Evolutionary conservation across 2,113 vertebrate genomes (phyloP).

Genomic region (Thalassoma bifasciatum): DNA sequence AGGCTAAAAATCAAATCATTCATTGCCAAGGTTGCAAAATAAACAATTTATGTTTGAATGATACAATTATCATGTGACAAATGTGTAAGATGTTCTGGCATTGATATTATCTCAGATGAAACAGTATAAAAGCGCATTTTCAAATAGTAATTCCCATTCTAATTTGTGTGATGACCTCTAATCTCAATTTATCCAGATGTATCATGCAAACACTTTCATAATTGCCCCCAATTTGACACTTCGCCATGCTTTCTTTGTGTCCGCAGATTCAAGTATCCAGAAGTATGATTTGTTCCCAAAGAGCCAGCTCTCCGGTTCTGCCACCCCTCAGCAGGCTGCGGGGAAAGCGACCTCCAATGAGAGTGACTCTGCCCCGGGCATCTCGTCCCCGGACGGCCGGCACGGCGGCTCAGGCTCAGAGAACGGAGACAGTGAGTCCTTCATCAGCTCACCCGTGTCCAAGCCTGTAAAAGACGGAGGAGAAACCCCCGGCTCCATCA

Average conservation of each 20-base stretch:
- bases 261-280: constrained; percentile 91
- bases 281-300: constrained; percentile 97
- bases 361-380: constrained; percentile 90
- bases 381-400: constrained; percentile 93
- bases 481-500: constrained; percentile 90
- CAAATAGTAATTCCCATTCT: neutral
- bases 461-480: constrained; percentile 89
- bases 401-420: constrained; percentile 92
- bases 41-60: too few species aligned
- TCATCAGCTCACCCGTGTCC: constrained; percentile 89
- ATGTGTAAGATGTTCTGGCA: too few species aligned
- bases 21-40: too few species aligned
- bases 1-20: too few species aligned
- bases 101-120: too few species aligned
- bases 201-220: neutral
- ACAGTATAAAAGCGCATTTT: neutral
- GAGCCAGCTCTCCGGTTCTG: constrained; percentile 86
- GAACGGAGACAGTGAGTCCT: constrained; percentile 93
- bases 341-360: constrained; percentile 90
- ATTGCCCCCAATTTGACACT: neutral
- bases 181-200: neutral
- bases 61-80: too few species aligned
- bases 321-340: constrained; percentile 84
- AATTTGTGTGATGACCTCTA: neutral
- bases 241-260: constrained; percentile 27